Evolutionary conservation across 2,797 vertebrate genomes (phyloP), one percentile per base, ranked within the genome.

Genomic region (Pipistrellus pipistrellus): DNA sequence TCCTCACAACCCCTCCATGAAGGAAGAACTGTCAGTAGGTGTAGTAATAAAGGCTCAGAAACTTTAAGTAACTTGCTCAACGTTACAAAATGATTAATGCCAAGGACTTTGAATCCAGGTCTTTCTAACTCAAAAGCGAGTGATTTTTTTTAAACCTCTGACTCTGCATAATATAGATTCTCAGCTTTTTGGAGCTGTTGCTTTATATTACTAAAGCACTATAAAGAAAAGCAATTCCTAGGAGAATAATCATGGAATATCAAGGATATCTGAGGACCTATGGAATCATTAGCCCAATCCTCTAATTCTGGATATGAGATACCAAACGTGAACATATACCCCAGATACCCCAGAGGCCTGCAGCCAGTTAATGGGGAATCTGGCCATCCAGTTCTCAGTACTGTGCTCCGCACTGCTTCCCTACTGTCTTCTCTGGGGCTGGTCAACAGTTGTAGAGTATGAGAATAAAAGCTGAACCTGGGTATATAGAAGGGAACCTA

Each of bases 141-240:
- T 55, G 35, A 57, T 55, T 55, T 90, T 90, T 81, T 89, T 69
- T 91, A 41, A 85, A 88, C 15, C 10, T 93, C 41, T 51, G 46
- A 76, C 30, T n/a, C 46, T 71, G 41, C 3, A 2, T 38, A 83
- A 21, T 57, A 68, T 14, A 48, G 20, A 62, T 92, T 80, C 53
- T 76, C 25, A 82, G 32, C 8, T 32, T 85, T 69, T 57, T 68
- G 13, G 41, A 0, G 0, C 38, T 64, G 8, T 38, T 57, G 25
- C n/a, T 82, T 94, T 68, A 48, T 55, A 23, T 62, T 53, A 30
- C 57, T 35, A 38, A 92, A 77, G 51, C 10, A 80, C 30, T 88
- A 57, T 35, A 80, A 88, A 38, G 10, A 66, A 91, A 91, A 91
- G 6, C 35, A 77, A 53, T 57, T 68, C 21, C 38, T 66, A 83